Conservation (phyloP, 2,888 invertebrate species). For the Physocephala rufipes region DNA sequence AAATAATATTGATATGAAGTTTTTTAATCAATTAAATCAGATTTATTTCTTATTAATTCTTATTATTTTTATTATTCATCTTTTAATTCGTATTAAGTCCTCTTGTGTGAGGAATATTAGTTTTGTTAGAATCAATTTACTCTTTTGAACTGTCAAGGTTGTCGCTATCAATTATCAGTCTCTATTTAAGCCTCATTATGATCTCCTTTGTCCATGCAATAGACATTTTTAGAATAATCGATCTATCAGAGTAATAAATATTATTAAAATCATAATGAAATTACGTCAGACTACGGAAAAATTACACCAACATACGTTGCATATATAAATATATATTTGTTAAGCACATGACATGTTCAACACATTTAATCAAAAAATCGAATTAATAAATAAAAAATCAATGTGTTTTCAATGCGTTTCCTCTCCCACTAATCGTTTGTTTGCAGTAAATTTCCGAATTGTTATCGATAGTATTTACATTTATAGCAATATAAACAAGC, state of each 20-base stretch:
- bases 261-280: conserved; percentile 10
- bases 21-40: too few relatives aligned
- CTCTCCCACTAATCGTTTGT: conserved; percentile 14
- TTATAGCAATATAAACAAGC: conserved; percentile 16
- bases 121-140: not conserved
- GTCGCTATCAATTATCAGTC: not conserved
- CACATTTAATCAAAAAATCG: conserved; percentile 19
- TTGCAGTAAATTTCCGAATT: conserved; percentile 24
- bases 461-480: conserved; percentile 26
- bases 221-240: not conserved
- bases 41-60: too few relatives aligned
- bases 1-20: too few relatives aligned
- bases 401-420: conserved; percentile 14
- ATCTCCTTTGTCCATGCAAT: too few relatives aligned
- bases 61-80: too few relatives aligned
- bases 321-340: conserved; percentile 13
- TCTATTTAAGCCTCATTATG: too few relatives aligned
- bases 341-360: conserved; percentile 18
- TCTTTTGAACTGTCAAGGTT: not conserved
- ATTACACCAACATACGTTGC: not conserved
- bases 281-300: conserved; percentile 10
- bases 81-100: too few relatives aligned
- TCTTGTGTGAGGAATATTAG: too few relatives aligned
- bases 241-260: not conserved
- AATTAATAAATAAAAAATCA: not conserved